Conservation (phyloP, 2,797 vertebrate genomes). For the Falco naumanni region DNA sequence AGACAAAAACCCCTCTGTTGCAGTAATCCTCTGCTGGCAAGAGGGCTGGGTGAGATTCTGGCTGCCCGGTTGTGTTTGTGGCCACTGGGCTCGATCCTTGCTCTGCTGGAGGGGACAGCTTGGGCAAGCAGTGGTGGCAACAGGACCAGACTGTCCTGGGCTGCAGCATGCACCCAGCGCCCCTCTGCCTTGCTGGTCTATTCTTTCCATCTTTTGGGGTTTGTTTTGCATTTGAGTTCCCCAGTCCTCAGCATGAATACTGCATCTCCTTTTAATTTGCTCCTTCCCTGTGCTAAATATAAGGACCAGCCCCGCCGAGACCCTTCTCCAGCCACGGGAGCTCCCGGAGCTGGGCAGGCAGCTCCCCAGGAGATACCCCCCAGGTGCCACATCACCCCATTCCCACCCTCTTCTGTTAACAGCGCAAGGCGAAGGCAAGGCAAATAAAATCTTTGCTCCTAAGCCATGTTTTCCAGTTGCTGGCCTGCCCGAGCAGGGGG, state of each 20-base stretch:
- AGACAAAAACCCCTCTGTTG: background rate
- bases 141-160: background rate
- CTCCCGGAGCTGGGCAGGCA: background rate
- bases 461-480: background rate
- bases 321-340: background rate
- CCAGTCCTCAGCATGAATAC: background rate
- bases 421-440: background rate
- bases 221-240: background rate
- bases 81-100: background rate
- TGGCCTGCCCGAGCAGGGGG: background rate
- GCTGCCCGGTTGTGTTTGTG: background rate
- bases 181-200: background rate
- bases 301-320: background rate
- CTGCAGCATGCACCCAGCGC: background rate
- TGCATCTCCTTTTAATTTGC: background rate
- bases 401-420: background rate
- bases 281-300: fast-evolving
- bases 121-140: background rate
- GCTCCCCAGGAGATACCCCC: background rate
- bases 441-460: background rate
- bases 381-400: background rate
- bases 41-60: background rate
- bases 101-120: background rate
- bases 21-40: background rate
- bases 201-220: background rate